Conservation (phyloP, 1,140 invertebrate species). For the Probaryconus sp. region DNA sequence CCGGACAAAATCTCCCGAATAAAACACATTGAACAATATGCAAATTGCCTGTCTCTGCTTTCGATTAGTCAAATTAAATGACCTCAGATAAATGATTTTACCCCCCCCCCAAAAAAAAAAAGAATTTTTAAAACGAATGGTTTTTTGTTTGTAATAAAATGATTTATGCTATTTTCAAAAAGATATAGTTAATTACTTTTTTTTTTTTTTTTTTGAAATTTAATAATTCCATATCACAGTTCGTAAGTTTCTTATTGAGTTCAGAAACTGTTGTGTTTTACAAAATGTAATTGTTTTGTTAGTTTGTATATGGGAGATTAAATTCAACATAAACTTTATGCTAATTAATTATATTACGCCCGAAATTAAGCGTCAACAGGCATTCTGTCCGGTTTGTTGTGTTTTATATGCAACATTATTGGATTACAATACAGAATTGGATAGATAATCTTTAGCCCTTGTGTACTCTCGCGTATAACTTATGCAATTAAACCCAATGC, state of each 20-base stretch:
- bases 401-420: slow-evolving; percentile 58
- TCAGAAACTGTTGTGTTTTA: too few relatives aligned
- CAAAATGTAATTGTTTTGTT: too few relatives aligned
- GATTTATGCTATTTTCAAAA: too few relatives aligned
- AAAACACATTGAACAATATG: slow-evolving; percentile 48
- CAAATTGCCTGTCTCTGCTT: slow-evolving; percentile 4
- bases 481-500: slow-evolving; percentile 59
- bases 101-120: too few relatives aligned
- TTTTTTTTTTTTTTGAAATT: too few relatives aligned
- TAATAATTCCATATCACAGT: too few relatives aligned
- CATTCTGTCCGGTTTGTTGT: slow-evolving; percentile 12
- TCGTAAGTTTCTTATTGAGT: too few relatives aligned
- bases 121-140: too few relatives aligned
- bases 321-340: slow-evolving; percentile 21
- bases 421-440: slow-evolving; percentile 61
- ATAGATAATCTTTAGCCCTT: slow-evolving; percentile 62
- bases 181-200: too few relatives aligned
- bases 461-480: slow-evolving; percentile 48
- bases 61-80: too few relatives aligned
- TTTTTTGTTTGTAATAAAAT: too few relatives aligned
- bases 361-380: slow-evolving; percentile 37
- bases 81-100: too few relatives aligned
- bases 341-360: slow-evolving; percentile 35
- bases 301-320: neutral
- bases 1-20: slow-evolving; percentile 12